Evolutionary conservation across 2,797 vertebrate genomes (phyloP).

Genomic region (Platalea minor): DNA sequence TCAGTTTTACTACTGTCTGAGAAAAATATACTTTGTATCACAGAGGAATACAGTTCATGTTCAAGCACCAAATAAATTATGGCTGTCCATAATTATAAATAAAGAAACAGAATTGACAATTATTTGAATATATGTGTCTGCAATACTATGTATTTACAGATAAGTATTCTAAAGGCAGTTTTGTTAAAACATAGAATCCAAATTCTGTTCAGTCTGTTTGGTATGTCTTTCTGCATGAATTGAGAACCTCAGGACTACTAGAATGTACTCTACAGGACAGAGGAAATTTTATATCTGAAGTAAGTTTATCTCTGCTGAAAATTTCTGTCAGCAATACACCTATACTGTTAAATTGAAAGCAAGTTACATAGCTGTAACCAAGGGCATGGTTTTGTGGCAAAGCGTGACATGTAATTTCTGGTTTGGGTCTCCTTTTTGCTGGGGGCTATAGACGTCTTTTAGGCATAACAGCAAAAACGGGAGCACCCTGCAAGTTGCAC

Average conservation of each 20-base stretch:
- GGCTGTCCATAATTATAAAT: neutral
- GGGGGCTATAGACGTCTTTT: neutral
- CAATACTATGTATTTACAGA: neutral
- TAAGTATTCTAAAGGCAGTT: neutral
- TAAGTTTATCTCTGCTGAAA: neutral
- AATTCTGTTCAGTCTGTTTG: neutral
- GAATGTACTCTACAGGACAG: neutral
- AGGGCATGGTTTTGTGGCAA: neutral
- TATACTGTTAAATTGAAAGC: neutral
- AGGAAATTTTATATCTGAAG: neutral
- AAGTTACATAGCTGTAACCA: neutral
- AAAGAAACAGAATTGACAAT: neutral
- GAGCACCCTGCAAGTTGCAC: neutral
- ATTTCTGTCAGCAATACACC: neutral
- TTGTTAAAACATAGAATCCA: neutral
- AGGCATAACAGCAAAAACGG: neutral
- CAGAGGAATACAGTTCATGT: neutral
- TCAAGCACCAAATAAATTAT: neutral
- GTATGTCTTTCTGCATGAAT: neutral
- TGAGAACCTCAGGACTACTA: neutral
- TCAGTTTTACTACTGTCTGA: neutral
- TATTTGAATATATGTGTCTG: neutral
- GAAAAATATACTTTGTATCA: neutral
- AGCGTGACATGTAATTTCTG: neutral
- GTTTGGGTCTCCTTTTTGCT: neutral